Base-by-base conservation (phyloP, 2,888 invertebrate genomes). In the Pseudococcus jackbeardsleyi region DNA sequence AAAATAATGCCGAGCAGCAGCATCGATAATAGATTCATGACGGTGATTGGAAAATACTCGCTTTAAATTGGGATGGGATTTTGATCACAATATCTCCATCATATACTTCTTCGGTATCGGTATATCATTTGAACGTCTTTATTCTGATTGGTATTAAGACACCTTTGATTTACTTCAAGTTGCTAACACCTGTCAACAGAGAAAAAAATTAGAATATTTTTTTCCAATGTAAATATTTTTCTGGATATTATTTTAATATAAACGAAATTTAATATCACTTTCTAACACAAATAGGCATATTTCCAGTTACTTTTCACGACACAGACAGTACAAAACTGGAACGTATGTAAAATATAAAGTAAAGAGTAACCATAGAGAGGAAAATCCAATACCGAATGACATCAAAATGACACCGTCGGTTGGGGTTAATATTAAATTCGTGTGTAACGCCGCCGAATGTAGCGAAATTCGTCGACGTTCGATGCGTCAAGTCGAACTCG, bases 1-100 rank as follows among this genome's bases (percentile, higher is more conserved):
- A 82, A 46, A 22, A 82, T 82, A n/a, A 82, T 82, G n/a, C 79
- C 79, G n/a, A 82, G 46, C 5, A 82, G 46, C 26, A 82, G 46
- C 79, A 82, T 82, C 46, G 79, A 82, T 33, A 82, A 5, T 46
- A 82, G 46, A 46, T 82, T 82, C 79, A 82, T 82, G 19, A 46
- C 22, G 79, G 79, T 22, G 79, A 46, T 46, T 46, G 46, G 19
- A 72, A 72, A 33, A 33, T 33, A 46, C 19, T 82, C 79, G 33
- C 46, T 82, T 82, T 46, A 19, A 46, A 17, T 33, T 42, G 11
- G 7, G 17, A 26, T 82, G 26, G 12, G 79, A 46, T 82, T 19
- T 82, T 46, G 79, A 46, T 82, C 46, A 82, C 79, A 42, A 82
- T 46, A 42, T 19, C 79, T 46, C 46, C 79, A 82, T 82, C 79